These are phyloP conservation scores for Andrena minutula DNA, from an alignment of 2,888 invertebrate species.

Conservation along the genomic window DNA sequence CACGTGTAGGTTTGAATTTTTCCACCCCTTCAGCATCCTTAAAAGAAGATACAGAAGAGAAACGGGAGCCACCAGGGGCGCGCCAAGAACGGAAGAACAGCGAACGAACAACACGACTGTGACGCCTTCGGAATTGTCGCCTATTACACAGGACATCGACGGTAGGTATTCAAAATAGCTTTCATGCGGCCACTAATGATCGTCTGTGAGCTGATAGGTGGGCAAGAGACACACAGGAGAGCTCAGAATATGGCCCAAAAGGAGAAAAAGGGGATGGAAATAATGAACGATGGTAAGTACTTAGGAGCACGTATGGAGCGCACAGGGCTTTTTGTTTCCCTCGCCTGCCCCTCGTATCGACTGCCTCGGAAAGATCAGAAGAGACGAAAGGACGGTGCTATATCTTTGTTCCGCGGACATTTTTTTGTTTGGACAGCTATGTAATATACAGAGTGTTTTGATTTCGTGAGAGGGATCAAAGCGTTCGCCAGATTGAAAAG, in stretches of 20 bases:
- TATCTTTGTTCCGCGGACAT: conserved; percentile 73
- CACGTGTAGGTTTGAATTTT: background rate
- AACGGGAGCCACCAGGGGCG: conserved; percentile 16
- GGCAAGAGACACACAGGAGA: conserved; percentile 38
- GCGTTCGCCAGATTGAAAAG: conserved; percentile 1
- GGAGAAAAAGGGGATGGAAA: conserved; percentile 36
- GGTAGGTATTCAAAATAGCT: conserved; percentile 80
- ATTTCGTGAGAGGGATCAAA: conserved; percentile 44
- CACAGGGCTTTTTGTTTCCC: conserved; percentile 76
- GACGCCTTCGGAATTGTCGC: conserved; percentile 62
- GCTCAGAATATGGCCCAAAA: conserved; percentile 51
- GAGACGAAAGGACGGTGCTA: conserved; percentile 76
- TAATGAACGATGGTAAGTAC: conserved; percentile 62
- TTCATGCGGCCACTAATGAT: conserved; percentile 81
- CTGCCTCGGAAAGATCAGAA: conserved; percentile 79
- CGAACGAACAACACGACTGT: conserved; percentile 16
- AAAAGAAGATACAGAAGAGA: background rate
- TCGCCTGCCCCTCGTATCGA: conserved; percentile 79
- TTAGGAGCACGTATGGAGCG: conserved; percentile 61
- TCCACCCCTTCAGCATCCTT: too few relatives aligned
- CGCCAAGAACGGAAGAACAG: conserved; percentile 5
- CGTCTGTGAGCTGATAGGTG: conserved; percentile 75
- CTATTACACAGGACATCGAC: conserved; percentile 68
- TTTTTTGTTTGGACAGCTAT: conserved; percentile 46
- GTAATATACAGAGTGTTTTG: conserved; percentile 39